Evolutionary conservation across 2,888 invertebrate species (phyloP).

Genomic region (Thymelicus acteon): DNA sequence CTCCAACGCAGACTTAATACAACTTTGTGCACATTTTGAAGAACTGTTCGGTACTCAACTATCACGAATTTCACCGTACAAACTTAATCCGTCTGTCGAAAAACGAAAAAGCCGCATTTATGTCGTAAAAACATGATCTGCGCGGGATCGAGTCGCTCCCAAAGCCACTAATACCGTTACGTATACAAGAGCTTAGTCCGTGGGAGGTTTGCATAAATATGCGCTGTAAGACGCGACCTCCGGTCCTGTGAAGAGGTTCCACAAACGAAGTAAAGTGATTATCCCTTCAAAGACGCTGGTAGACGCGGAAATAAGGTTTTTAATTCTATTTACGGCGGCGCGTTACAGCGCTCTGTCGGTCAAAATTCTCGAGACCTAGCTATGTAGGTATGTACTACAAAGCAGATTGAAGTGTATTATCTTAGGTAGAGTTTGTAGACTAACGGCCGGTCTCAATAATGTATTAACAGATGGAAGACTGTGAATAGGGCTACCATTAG

Average conservation of each 20-base stretch:
- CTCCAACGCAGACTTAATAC: too few relatives aligned
- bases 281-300: slow-evolving; percentile 13
- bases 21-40: background rate
- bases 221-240: slow-evolving; percentile 14
- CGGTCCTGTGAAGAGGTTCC: background rate
- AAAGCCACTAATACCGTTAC: slow-evolving; percentile 1
- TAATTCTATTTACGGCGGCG: slow-evolving; percentile 20
- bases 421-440: too few relatives aligned
- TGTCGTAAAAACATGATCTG: background rate
- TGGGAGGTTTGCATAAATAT: slow-evolving; percentile 10
- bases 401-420: too few relatives aligned
- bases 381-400: too few relatives aligned
- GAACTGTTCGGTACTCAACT: background rate
- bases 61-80: too few relatives aligned
- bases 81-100: background rate
- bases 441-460: too few relatives aligned
- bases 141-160: background rate
- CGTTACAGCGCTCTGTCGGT: background rate
- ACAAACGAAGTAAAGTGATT: slow-evolving; percentile 20
- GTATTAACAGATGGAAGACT: too few relatives aligned
- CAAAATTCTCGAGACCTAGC: background rate
- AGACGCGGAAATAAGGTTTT: slow-evolving; percentile 23
- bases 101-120: background rate
- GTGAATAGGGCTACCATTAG: too few relatives aligned
- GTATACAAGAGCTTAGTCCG: background rate